Percentiles rank a stretch among this genome's conserved stretches.
Conservation (phyloP, 2,113 vertebrate species). For the Desmodus rotundus region DNA sequence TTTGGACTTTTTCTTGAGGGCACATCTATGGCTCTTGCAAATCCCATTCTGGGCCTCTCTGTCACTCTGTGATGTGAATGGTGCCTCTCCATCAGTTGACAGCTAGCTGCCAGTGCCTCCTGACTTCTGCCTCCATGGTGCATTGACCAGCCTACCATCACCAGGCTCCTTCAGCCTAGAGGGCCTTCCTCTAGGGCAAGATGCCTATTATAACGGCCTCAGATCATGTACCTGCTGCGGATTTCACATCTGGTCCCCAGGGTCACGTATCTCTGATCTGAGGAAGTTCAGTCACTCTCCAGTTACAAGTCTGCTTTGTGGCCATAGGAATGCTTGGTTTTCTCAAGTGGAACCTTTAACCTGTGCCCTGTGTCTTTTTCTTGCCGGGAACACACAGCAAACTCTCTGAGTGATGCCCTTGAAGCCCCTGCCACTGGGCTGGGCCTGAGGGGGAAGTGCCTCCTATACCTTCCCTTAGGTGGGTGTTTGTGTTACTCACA, state of each 20-base stretch:
- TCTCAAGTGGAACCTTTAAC: not conserved
- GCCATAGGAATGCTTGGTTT: not conserved
- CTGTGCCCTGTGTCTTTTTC: not conserved
- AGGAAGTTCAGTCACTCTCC: not conserved
- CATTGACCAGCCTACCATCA: not conserved
- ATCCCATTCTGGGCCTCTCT: not conserved
- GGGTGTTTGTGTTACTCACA: not conserved
- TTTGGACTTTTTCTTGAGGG: not conserved
- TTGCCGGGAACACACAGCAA: not conserved
- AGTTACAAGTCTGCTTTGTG: not conserved
- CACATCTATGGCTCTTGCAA: not conserved
- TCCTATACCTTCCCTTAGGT: not conserved
- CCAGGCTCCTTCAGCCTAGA: not conserved
- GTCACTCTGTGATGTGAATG: not conserved
- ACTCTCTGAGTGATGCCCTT: not conserved
- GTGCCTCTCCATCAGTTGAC: not conserved
- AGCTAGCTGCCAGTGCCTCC: not conserved
- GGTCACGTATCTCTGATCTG: not conserved
- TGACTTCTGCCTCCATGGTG: not conserved
- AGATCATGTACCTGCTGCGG: not conserved
- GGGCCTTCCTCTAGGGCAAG: not conserved
- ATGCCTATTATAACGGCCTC: not conserved
- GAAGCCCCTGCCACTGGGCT: not conserved
- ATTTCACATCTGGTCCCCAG: not conserved
- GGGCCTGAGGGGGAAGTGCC: not conserved